phyloP scores from a whole-genome alignment of 2,113 vertebrate species.

The Mionectes macconnelli region DNA sequence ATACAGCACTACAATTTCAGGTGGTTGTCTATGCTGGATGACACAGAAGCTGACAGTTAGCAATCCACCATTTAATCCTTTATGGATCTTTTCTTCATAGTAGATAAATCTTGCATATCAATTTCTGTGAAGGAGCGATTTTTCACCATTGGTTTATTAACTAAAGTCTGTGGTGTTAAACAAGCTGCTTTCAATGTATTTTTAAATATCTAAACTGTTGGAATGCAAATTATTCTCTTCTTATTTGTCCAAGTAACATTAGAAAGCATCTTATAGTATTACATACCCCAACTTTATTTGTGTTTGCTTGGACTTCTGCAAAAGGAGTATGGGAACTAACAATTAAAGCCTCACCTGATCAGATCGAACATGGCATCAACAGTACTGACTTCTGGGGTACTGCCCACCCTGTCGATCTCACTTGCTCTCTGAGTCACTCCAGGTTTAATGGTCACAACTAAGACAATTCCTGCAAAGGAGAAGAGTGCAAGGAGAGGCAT shows the following conservation, averaged over 20 bases:
- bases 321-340: not conserved
- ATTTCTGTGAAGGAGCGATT: not conserved
- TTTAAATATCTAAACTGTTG: not conserved
- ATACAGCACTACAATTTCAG: not conserved
- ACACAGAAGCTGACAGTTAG: not conserved
- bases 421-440: slow-evolving; percentile 85
- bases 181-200: not conserved
- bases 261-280: not conserved
- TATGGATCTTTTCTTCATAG: not conserved
- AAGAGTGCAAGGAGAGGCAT: not conserved
- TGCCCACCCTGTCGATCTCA: slow-evolving; percentile 86
- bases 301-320: not conserved
- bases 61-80: not conserved
- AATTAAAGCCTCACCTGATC: slow-evolving; percentile 80
- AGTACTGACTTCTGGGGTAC: slow-evolving; percentile 88
- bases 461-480: slow-evolving; percentile 81
- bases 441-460: slow-evolving; percentile 94
- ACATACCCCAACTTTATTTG: not conserved
- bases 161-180: not conserved
- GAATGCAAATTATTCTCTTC: not conserved
- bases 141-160: not conserved
- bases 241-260: not conserved
- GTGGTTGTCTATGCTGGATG: not conserved
- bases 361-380: slow-evolving; percentile 94
- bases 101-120: not conserved